Percentiles rank a stretch among this genome's conserved stretches.
Conservation (phyloP, 2,888 invertebrate species). For the Panzeria rudis region DNA sequence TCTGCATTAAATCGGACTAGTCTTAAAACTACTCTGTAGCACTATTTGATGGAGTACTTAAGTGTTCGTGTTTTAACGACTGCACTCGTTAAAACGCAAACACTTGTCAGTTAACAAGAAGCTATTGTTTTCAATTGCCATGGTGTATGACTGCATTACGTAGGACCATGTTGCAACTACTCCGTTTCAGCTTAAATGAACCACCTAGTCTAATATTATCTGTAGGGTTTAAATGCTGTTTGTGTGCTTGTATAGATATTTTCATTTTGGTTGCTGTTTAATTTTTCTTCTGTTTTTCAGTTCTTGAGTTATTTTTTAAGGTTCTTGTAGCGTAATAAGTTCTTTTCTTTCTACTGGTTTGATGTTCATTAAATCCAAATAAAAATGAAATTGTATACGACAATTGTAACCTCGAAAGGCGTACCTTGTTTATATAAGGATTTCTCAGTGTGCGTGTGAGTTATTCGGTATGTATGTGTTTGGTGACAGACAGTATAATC, state of each 20-base stretch:
- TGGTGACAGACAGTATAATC: slow-evolving; percentile 47
- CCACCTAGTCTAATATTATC: no score
- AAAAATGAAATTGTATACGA: slow-evolving; percentile 63
- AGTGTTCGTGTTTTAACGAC: no score
- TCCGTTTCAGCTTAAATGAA: no score
- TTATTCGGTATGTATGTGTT: not conserved
- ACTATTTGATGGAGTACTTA: no score
- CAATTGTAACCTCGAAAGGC: slow-evolving; percentile 56
- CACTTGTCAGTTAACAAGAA: no score
- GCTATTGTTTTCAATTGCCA: no score
- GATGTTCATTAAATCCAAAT: slow-evolving; percentile 70
- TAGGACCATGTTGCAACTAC: no score
- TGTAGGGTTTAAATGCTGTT: not conserved
- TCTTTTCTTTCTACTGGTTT: slow-evolving; percentile 45
- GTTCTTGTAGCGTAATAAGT: slow-evolving; percentile 52
- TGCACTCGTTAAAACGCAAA: no score
- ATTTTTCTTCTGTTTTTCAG: slow-evolving; percentile 15
- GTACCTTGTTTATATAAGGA: not conserved
- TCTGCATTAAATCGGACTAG: no score
- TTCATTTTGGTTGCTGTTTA: slow-evolving; percentile 34
- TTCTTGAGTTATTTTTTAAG: slow-evolving; percentile 16
- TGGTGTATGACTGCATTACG: no score
- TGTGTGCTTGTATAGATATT: slow-evolving; percentile 30
- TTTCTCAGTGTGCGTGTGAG: not conserved
- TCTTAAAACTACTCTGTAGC: no score